Evolutionary conservation across 2,797 vertebrate genomes (phyloP), one percentile per base, ranked within the genome.

Genomic region (Telmatherina bonti): DNA sequence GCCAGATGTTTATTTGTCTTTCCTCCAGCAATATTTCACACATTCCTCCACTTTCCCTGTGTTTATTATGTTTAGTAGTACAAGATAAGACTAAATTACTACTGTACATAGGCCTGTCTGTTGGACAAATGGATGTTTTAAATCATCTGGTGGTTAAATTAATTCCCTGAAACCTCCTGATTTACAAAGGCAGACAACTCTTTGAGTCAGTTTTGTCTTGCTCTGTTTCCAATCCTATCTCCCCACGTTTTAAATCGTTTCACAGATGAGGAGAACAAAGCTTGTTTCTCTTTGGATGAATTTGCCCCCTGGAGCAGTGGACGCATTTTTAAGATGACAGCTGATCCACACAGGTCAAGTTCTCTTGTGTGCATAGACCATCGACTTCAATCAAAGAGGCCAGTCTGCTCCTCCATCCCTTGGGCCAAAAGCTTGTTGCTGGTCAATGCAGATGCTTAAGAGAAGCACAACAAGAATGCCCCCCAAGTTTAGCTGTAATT

Each of bases 131-230:
- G 51, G 9, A 65, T 69, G 58, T 56, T 83, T 85, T 82, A 59
- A 69, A 83, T 77, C 62, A 58, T 74, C 55, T 55, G 10, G 49
- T 61, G 61, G 51, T 84, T 55, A 58, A 79, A 67, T 31, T 74
- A 79, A 84, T 89, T 76, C 64, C 56, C 49, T 62, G 30, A 24
- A 66, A 6, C 29, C 63, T 68, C 16, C 27, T 89, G 87, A 92
- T 91, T 90, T 91, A 92, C 79, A 79, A 82, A 80, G 59, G 59
- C 49, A 66, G 75, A 79, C 63, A 83, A 77, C 62, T 56, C 69
- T 64, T 77, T 74, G 76, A 84, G 79, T 87, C 85, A 86, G 79
- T 67, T 84, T 73, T 20, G 69, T 69, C 75, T 85, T 86, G 72
- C 83, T 89, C 54, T 68, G 67, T 58, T 30, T 76, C 74, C 79